A percentile compares a stretch with the other conserved stretches of the same genome.
phyloP scores from a whole-genome alignment of 2,113 vertebrate genomes.

The Girardinichthys multiradiatus region DNA sequence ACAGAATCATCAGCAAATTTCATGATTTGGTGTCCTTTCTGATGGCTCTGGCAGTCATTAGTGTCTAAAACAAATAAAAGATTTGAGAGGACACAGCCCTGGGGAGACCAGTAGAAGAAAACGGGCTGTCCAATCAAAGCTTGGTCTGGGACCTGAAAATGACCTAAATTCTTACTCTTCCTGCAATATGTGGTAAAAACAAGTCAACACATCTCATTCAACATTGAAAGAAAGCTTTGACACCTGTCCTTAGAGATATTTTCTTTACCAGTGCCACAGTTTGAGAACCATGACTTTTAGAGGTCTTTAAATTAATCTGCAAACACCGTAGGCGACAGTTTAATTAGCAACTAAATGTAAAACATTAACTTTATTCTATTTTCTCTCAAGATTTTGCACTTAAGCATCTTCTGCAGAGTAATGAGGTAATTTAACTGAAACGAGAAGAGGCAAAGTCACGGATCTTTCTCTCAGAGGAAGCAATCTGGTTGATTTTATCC shows the following conservation, averaged over 20 bases:
- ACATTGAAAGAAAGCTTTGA: neutral
- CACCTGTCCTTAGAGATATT: neutral
- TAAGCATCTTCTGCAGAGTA: neutral
- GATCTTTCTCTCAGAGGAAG: neutral
- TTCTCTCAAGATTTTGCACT: too few relatives aligned
- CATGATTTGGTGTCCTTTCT: too few relatives aligned
- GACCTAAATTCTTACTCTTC: neutral
- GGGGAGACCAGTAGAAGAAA: too few relatives aligned
- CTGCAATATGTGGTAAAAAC: neutral
- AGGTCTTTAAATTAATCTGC: too few relatives aligned
- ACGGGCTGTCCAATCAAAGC: too few relatives aligned
- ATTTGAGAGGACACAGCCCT: too few relatives aligned
- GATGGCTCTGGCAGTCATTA: too few relatives aligned
- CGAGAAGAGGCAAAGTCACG: neutral
- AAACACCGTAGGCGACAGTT: too few relatives aligned
- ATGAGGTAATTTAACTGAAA: neutral
- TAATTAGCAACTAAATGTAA: neutral
- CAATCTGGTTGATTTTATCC: constrained; percentile 13
- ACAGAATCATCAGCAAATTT: too few relatives aligned
- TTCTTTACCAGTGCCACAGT: neutral
- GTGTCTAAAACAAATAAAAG: too few relatives aligned
- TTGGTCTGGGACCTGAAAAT: neutral
- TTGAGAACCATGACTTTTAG: too few relatives aligned
- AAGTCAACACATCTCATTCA: neutral
- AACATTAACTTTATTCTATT: neutral